phyloP scores from a whole-genome alignment of 2,888 invertebrate species.

The Agrochola circellaris region DNA sequence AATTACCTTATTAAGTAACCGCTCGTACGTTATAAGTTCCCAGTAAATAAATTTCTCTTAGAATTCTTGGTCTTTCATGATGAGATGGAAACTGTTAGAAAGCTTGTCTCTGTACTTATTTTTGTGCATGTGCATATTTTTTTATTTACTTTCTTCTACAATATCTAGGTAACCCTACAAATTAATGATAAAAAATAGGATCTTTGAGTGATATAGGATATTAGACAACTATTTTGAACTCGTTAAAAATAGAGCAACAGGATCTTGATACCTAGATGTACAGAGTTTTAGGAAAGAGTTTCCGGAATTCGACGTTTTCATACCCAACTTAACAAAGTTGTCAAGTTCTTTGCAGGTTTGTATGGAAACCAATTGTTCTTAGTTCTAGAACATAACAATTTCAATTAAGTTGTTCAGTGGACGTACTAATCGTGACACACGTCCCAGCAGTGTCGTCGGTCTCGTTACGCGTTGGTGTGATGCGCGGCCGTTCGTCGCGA shows the following conservation, averaged over 20 bases:
- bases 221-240: background rate
- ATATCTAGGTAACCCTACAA: background rate
- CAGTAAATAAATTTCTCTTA: background rate
- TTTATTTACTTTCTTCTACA: background rate
- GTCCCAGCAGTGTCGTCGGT: constrained; percentile 26
- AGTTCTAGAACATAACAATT: constrained; percentile 12
- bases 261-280: background rate
- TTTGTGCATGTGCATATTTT: background rate
- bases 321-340: background rate
- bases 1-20: constrained; percentile 44
- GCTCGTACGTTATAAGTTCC: constrained; percentile 14
- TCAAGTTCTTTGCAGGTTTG: background rate
- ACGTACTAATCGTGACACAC: constrained; percentile 21
- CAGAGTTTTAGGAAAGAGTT: background rate
- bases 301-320: background rate
- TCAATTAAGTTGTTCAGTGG: constrained; percentile 30
- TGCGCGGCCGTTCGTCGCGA: constrained; percentile 51
- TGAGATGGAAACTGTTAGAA: background rate
- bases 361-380: background rate
- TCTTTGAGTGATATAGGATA: background rate
- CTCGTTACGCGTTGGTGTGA: constrained; percentile 42
- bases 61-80: background rate
- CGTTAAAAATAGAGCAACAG: background rate
- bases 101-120: background rate
- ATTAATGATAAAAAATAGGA: background rate